phyloP scores from a whole-genome alignment of 2,888 invertebrate species.

The Norana najaformis region DNA sequence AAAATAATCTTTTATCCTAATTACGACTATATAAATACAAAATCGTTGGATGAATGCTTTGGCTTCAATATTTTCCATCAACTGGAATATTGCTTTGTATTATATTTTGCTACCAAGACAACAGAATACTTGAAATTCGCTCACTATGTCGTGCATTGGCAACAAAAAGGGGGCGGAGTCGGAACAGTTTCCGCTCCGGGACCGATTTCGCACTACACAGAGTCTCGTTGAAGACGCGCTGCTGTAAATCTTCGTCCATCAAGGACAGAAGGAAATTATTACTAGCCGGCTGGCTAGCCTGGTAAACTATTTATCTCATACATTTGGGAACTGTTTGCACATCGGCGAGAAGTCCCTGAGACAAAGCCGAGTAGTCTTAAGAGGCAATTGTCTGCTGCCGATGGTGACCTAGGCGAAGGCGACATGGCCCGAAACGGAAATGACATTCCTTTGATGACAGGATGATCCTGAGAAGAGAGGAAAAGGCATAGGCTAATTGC shows the following conservation, averaged over 20 bases:
- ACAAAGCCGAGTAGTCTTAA: not conserved
- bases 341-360: not conserved
- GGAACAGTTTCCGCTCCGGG: no score
- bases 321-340: not conserved
- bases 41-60: no score
- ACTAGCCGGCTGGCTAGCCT: not conserved
- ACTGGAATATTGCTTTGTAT: no score
- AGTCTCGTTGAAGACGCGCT: not conserved
- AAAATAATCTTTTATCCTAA: no score
- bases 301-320: conserved; percentile 13
- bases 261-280: not conserved
- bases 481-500: no score
- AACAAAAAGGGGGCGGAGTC: no score
- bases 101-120: no score
- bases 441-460: not conserved
- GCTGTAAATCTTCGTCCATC: not conserved
- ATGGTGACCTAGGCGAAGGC: not conserved
- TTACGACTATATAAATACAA: no score
- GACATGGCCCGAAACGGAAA: not conserved
- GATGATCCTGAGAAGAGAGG: not conserved
- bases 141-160: no score
- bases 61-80: no score
- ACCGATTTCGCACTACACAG: no score
- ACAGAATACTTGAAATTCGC: no score
- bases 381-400: not conserved